Conservation (phyloP, 2,888 invertebrate genomes). For the Melieria crassipennis region DNA sequence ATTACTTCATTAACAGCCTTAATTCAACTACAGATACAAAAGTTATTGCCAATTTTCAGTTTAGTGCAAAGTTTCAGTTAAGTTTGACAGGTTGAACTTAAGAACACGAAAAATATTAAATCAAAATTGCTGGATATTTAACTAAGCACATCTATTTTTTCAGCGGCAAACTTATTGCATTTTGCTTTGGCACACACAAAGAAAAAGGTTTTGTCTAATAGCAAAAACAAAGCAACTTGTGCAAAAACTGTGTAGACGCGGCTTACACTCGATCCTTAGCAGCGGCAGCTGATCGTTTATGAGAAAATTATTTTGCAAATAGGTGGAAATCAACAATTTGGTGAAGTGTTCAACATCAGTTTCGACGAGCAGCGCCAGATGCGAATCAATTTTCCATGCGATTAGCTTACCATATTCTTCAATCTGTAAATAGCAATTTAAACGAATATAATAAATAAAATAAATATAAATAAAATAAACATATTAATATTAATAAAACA, state of each 20-base stretch:
- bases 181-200: too few relatives aligned
- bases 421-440: constrained; percentile 68
- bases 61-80: too few relatives aligned
- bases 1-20: too few relatives aligned
- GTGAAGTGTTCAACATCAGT: constrained; percentile 81
- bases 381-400: constrained; percentile 82
- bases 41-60: too few relatives aligned
- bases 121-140: too few relatives aligned
- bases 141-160: too few relatives aligned
- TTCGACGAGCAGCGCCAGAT: constrained; percentile 79
- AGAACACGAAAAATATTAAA: too few relatives aligned
- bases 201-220: constrained; percentile 25
- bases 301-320: constrained; percentile 76
- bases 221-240: constrained; percentile 13
- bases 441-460: background rate
- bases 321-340: constrained; percentile 74
- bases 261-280: constrained; percentile 79
- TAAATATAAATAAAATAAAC: background rate
- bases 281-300: constrained; percentile 82
- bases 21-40: too few relatives aligned
- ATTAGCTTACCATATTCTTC: constrained; percentile 82
- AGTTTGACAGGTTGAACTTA: too few relatives aligned
- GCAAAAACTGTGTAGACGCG: constrained; percentile 10
- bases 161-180: too few relatives aligned
- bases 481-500: background rate